phyloP scores from a whole-genome alignment of 92 coral and sea anemone species.

The Palythoa caribaeorum region DNA sequence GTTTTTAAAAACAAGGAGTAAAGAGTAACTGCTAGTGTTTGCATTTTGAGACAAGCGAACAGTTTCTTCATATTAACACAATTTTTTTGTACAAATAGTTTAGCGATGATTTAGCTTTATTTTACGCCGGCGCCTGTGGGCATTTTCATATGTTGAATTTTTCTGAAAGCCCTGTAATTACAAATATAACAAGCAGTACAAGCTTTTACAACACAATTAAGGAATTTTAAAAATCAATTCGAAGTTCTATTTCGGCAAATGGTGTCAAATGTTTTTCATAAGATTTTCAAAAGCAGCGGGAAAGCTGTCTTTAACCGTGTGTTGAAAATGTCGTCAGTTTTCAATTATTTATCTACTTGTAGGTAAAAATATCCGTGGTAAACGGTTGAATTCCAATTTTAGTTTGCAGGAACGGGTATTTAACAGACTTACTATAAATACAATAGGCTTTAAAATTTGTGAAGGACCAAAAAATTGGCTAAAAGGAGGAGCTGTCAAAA shows the following conservation, averaged over 20 bases:
- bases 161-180: background rate
- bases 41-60: background rate
- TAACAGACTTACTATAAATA: background rate
- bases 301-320: background rate
- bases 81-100: background rate
- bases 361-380: background rate
- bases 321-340: background rate
- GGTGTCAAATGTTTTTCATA: background rate
- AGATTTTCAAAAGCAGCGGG: background rate
- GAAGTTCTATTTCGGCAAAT: background rate
- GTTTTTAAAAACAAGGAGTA: background rate
- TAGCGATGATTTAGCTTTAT: background rate
- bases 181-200: background rate
- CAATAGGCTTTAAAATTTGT: no score
- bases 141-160: background rate
- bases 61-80: background rate
- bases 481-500: no score
- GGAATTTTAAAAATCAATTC: background rate
- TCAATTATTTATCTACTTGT: background rate
- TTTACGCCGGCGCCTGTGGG: background rate
- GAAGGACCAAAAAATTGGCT: no score
- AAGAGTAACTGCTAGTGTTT: background rate
- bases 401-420: background rate
- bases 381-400: background rate
- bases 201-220: slow-evolving; percentile 4